Evolutionary conservation across 2,113 vertebrate genomes (phyloP), one percentile per base, ranked within the genome.

Genomic region (Laticauda colubrina): DNA sequence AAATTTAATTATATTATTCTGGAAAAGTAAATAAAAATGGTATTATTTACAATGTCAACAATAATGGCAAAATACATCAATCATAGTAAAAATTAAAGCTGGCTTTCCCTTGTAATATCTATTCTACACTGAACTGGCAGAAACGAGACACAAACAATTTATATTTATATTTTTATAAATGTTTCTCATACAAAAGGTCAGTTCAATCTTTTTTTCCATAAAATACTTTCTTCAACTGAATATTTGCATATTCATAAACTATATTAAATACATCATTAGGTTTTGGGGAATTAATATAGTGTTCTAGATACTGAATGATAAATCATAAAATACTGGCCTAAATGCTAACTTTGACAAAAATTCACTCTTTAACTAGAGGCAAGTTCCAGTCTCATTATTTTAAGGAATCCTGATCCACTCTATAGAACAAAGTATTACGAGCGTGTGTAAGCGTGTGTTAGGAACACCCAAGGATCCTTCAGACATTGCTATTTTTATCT

Each of bases 21-120:
- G 24, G 39, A 45, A 86, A 91, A 81, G 34, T 69, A 91, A 91
- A 85, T 91, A 21, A 92, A 88, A 57, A 48, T 45, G 57, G n/a
- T 20, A 53, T 20, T 39, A 11, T 26, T 48, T 11, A 87, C 9
- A n/a, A 24, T 61, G 12, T n/a, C 26, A 64, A 53, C 9, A 53
- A 21, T 23, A 48, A 51, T n/a, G 10, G 48, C 59, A 88, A 92
- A 92, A 45, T 15, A 55, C 20, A 88, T 87, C 45, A 64, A 18
- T 87, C 45, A 39, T 11, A 45, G 3, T 26, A 92, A n/a, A 92
- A 92, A 29, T 39, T 88, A 45, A 21, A 55, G 24, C 20, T 64
- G 34, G 6, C 21, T 54, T 88, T 61, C 45, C 18, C 4, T 92
- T 64, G 45, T 51, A 14, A 54, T 20, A 87, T 4, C 39, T 51